A percentile compares a stretch with the other conserved stretches of the same genome.
These are phyloP conservation scores for Pampusana beccarii DNA, from an alignment of 2,113 vertebrate genomes.

Conservation along the genomic window DNA sequence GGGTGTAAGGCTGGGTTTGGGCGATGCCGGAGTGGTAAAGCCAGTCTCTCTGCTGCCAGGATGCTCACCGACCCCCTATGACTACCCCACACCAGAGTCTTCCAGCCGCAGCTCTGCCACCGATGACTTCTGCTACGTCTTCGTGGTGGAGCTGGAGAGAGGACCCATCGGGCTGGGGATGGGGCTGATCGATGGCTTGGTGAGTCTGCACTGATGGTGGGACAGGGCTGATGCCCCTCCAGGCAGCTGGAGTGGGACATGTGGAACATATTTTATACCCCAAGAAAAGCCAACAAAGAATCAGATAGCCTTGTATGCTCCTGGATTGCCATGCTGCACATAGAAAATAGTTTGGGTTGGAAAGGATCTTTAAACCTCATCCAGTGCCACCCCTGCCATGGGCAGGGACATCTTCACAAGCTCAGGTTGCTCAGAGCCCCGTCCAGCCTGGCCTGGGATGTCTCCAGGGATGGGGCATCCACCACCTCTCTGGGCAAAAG, in stretches of 20 bases:
- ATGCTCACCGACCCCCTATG: conserved; percentile 38
- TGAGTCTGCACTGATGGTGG: conserved; percentile 51
- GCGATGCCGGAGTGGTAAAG: background rate
- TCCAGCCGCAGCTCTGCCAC: conserved; percentile 81
- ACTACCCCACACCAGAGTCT: conserved; percentile 82
- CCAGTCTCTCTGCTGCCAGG: background rate
- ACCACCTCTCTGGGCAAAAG: too few relatives aligned
- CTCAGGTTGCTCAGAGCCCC: too few relatives aligned
- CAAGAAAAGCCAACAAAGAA: background rate
- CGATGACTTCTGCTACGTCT: conserved; percentile 89
- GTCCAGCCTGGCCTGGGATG: too few relatives aligned
- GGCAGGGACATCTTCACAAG: too few relatives aligned
- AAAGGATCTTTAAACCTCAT: too few relatives aligned
- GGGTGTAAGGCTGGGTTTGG: background rate
- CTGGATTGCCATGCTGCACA: fast-evolving
- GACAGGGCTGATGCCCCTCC: background rate
- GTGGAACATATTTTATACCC: background rate
- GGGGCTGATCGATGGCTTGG: conserved; percentile 95
- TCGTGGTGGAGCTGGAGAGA: conserved; percentile 93
- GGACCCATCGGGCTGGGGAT: conserved; percentile 93
- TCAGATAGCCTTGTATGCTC: background rate
- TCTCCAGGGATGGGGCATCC: too few relatives aligned
- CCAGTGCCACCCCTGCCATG: too few relatives aligned
- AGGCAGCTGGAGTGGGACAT: fast-evolving
- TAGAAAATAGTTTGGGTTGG: too few relatives aligned